Evolutionary conservation across 1,140 invertebrate species (phyloP).

Genomic region (Pemphigus obesinymphae): DNA sequence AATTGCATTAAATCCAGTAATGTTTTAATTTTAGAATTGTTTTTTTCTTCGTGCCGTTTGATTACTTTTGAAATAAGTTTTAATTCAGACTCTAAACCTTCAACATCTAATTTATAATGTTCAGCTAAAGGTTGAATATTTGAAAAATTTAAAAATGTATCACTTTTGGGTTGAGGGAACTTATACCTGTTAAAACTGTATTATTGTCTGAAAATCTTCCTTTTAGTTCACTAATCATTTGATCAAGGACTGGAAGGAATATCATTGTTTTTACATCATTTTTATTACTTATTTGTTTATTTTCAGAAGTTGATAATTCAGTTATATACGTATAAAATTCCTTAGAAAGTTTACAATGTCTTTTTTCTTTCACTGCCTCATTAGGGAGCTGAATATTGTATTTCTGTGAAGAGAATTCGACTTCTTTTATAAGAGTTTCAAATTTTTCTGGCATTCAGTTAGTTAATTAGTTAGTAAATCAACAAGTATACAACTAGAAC

Average conservation of each 20-base stretch:
- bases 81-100: neutral
- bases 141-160: neutral
- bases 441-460: neutral
- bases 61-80: neutral
- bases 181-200: conserved; percentile 5
- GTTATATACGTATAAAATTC: neutral
- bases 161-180: neutral
- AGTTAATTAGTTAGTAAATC: neutral
- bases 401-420: too few species aligned
- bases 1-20: neutral
- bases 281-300: neutral
- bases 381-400: too few species aligned
- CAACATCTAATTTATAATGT: neutral
- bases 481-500: neutral
- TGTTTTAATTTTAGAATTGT: conserved; percentile 16
- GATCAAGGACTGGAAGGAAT: neutral
- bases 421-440: neutral
- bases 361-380: too few species aligned
- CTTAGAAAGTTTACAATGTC: too few species aligned
- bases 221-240: neutral
- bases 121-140: neutral
- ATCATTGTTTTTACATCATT: neutral
- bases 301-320: neutral
- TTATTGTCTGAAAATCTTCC: conserved; percentile 14
- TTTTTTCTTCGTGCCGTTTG: neutral